A percentile compares a stretch with the other conserved stretches of the same genome.
Evolutionary conservation across 2,113 vertebrate genomes (phyloP).

Genomic region (Taxidea taxus): DNA sequence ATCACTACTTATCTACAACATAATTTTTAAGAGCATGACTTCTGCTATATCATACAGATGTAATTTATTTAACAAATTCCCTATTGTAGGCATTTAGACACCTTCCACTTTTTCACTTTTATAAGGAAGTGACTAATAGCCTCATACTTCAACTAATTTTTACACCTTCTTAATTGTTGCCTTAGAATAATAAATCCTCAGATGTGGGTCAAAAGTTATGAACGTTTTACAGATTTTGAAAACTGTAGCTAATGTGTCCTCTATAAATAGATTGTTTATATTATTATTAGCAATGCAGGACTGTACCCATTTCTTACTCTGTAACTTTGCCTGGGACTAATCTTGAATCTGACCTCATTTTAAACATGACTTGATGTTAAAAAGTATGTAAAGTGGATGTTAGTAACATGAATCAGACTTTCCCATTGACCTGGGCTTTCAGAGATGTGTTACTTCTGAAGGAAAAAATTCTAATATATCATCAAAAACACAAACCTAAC

Average conservation of each 20-base stretch:
- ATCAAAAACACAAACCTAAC: conserved; percentile 16
- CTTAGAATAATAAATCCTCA: conserved; percentile 31
- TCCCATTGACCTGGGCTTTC: background rate
- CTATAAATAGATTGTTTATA: background rate
- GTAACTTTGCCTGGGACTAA: conserved; percentile 12
- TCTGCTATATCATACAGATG: background rate
- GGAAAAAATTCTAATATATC: background rate
- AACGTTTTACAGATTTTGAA: conserved; percentile 43
- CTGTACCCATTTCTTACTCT: background rate
- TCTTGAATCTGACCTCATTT: conserved; percentile 9
- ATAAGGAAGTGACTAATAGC: conserved; percentile 25
- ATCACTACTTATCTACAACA: background rate
- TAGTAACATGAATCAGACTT: background rate
- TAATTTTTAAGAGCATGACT: background rate
- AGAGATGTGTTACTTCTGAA: conserved; percentile 3
- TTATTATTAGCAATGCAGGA: background rate
- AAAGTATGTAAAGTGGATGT: background rate
- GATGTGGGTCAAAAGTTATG: conserved; percentile 13
- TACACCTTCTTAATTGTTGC: background rate
- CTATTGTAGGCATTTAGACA: background rate
- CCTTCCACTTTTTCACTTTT: background rate
- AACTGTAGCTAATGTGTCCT: background rate
- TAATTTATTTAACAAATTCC: conserved; percentile 29
- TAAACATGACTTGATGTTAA: background rate
- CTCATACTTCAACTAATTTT: background rate